These are phyloP conservation scores for Drosophila kikkawai DNA, from an alignment of 1,140 invertebrate genomes.

Conservation along the genomic window DNA sequence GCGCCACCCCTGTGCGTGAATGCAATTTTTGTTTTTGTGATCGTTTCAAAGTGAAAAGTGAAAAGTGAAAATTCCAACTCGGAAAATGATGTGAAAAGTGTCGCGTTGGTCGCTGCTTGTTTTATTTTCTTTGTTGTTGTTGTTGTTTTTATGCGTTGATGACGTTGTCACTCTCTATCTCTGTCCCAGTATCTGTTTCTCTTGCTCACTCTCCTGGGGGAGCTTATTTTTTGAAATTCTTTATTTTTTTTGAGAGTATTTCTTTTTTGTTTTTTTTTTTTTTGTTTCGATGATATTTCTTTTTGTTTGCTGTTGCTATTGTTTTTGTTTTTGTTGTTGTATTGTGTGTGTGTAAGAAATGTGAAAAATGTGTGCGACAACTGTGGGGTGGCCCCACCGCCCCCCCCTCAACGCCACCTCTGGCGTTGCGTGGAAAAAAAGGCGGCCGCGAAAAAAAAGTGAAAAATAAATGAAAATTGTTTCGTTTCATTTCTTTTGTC, in stretches of 20 bases:
- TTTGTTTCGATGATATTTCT: slow-evolving; percentile 2
- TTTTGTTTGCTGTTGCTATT: slow-evolving; percentile 15
- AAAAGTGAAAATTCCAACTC: slow-evolving; percentile 19
- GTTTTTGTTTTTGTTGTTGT: slow-evolving; percentile 20
- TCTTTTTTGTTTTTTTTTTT: slow-evolving; percentile 26
- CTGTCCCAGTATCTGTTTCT: not conserved
- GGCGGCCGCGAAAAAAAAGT: slow-evolving; percentile 38
- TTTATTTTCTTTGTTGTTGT: slow-evolving; percentile 8
- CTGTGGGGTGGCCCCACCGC: slow-evolving; percentile 36
- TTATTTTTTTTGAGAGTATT: slow-evolving; percentile 52
- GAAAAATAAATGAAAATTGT: slow-evolving; percentile 73
- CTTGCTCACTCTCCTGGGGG: not conserved
- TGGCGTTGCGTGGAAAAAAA: slow-evolving; percentile 28
- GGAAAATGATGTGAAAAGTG: slow-evolving; percentile 68
- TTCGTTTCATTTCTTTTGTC: slow-evolving; percentile 81
- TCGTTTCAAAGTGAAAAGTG: slow-evolving; percentile 23
- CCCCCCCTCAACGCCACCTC: slow-evolving; percentile 4
- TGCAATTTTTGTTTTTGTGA: slow-evolving; percentile 24
- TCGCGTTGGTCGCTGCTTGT: slow-evolving; percentile 41
- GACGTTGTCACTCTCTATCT: slow-evolving; percentile 44
- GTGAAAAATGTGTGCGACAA: slow-evolving; percentile 82
- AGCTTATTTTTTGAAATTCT: slow-evolving; percentile 32
- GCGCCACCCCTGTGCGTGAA: not conserved
- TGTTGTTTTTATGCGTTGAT: slow-evolving; percentile 18
- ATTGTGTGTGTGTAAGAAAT: slow-evolving; percentile 42